Evolutionary conservation across 2,797 vertebrate species (phyloP), one percentile per base, ranked within the genome.

Genomic region (Coregonus sp.): DNA sequence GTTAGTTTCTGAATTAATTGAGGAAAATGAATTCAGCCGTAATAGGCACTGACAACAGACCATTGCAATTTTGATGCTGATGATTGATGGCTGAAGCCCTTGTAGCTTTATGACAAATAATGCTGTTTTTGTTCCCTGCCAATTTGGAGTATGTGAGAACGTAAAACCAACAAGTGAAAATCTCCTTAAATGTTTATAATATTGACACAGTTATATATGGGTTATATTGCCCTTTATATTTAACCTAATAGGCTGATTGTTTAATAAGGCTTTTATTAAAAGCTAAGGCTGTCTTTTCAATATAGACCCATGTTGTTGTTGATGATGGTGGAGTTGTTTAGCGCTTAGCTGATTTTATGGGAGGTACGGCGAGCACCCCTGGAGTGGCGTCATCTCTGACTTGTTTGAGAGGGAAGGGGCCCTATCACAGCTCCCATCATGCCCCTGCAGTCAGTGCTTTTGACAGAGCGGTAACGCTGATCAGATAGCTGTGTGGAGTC

Each of bases 1-100:
- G 92, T 94, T 91, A 90, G 91, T 91, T 90, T 93, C 91, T 85
- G 92, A 93, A 94, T 94, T 95, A 95, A 95, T 95, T 94, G 93
- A 93, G 92, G 93, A 87, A 94, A 94, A 94, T 94, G 91, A 93
- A 94, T 95, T 93, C 93, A 92, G 91, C 86, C 75, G 92, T 95
- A 94, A 94, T 94, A 92, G 93, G 92, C 89, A 84, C 89, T 91
- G 92, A 94, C 93, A 94, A 90, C 92, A 92, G 88, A 93, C 89
- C 88, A 90, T 91, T 90, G 93, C 90, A 89, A 89, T 89, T 93
- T 88, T 94, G 93, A 95, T 93, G 91, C 86, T 84, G 79, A 88
- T 93, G 93, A 94, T 93, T 93, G 94, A 95, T 93, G 92, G 92
- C 88, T 94, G 92, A 93, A 93, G 89, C 87, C 88, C 89, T 89